phyloP scores from a whole-genome alignment of 2,113 vertebrate genomes.

The Penelope pileata region DNA sequence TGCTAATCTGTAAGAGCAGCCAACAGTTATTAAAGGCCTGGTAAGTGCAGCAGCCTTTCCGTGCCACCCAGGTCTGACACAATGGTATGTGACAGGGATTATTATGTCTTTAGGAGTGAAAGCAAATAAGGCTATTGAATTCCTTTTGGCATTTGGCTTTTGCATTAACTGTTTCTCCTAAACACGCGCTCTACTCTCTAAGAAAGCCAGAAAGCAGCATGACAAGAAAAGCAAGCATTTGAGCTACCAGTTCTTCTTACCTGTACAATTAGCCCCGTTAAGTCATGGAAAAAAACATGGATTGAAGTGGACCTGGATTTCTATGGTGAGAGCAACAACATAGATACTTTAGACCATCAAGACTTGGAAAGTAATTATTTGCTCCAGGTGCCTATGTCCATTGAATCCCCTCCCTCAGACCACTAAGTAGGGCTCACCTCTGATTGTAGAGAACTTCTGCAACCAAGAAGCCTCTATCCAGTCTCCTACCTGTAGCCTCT shows the following conservation, averaged over 20 bases:
- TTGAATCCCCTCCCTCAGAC: not conserved
- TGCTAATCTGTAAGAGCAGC: not conserved
- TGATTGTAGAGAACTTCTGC: not conserved
- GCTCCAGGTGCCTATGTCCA: not conserved
- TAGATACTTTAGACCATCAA: not conserved
- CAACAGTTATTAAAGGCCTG: not conserved
- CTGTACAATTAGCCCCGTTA: not conserved
- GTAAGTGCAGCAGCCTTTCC: not conserved
- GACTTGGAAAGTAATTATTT: not conserved
- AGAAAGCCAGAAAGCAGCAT: not conserved
- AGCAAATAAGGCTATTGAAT: not conserved
- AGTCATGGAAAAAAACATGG: accelerated
- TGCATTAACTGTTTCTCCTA: not conserved
- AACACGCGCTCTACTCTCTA: not conserved
- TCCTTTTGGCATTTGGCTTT: not conserved
- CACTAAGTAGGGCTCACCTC: not conserved
- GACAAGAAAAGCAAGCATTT: not conserved
- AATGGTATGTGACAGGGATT: not conserved
- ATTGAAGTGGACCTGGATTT: not conserved
- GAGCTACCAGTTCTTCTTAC: not conserved
- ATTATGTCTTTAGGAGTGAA: not conserved
- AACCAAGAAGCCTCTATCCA: not conserved
- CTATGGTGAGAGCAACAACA: not conserved
- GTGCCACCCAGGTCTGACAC: not conserved
- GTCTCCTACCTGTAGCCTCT: not conserved